A percentile compares a stretch with the other conserved stretches of the same genome.
These are phyloP conservation scores for Drosophila anomalata DNA, from an alignment of 2,888 invertebrate genomes.

Conservation along the genomic window DNA sequence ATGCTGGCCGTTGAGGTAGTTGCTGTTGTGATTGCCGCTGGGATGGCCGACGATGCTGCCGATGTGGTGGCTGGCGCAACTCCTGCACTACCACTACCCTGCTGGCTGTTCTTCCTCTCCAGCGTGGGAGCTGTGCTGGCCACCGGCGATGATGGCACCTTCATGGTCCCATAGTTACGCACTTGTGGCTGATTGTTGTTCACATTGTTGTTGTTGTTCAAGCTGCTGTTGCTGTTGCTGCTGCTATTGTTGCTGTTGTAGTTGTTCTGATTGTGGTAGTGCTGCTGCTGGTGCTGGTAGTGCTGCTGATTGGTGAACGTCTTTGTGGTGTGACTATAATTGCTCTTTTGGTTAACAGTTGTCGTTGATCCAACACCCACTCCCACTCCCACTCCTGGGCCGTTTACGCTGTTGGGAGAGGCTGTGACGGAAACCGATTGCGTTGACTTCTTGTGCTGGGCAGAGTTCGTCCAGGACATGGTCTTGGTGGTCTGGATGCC, in stretches of 20 bases:
- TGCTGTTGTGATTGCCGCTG: conserved; percentile 83
- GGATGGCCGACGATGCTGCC: conserved; percentile 36
- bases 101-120: conserved; percentile 84
- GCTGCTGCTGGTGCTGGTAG: conserved; percentile 81
- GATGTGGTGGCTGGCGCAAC: conserved; percentile 14
- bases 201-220: conserved; percentile 59
- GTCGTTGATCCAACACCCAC: conserved; percentile 1
- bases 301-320: conserved; percentile 78
- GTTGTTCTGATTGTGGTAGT: conserved; percentile 64
- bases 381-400: conserved; percentile 16
- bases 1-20: conserved; percentile 84
- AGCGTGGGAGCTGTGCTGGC: conserved; percentile 85
- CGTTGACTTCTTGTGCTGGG: conserved; percentile 84
- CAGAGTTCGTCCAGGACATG: conserved; percentile 84
- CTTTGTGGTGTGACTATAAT: conserved; percentile 70
- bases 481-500: conserved; percentile 77
- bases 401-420: conserved; percentile 80
- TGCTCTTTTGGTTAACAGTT: conserved; percentile 18
- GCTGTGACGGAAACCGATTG: conserved; percentile 83
- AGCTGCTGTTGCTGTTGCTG: conserved; percentile 42
- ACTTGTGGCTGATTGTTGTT: conserved; percentile 81
- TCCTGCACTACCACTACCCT: conserved; percentile 8
- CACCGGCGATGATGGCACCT: conserved; percentile 83
- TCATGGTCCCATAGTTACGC: conserved; percentile 81
- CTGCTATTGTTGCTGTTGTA: conserved; percentile 41